Evolutionary conservation across 2,797 vertebrate genomes (phyloP), one percentile per base, ranked within the genome.

Genomic region (Poeciliopsis gracilis): DNA sequence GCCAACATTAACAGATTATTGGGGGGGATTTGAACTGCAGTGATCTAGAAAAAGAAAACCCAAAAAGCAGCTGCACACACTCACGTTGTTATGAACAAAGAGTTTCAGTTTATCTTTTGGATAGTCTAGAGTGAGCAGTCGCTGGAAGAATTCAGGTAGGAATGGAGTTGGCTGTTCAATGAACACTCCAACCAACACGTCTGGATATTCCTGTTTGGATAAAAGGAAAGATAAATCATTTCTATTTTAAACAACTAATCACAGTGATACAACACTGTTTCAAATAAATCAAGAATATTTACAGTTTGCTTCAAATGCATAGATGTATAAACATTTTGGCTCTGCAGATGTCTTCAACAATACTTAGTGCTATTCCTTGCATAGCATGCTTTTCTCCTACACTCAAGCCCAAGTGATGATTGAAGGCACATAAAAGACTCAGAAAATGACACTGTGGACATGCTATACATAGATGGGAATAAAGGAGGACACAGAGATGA

Each of bases 121-220:
- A 90, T 99, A 99, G 88, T 99, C 97, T 87, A 99, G 89, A 71
- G 92, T 94, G 84, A 97, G 91, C 45, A 99, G 83, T 53, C 92
- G 90, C 76, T 98, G 95, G 87, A 99, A 95, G 94, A 99, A 98
- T 85, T 97, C 97, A 18, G 97, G 91, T 72, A 99, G 95, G 87
- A 99, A 99, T 49, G 98, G 98, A 38, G 97, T 97, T 55, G 98
- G 97, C 95, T 98, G 97, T 91, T 99, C 97, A 80, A 99, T 98
- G 92, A 98, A 99, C 83, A 99, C 90, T 71, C 97, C 97, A 71
- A 99, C 92, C 90, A 95, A 94, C 88, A 99, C 96, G 69, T 90
- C 96, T 61, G 98, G 98, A 93, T 92, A 95, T 49, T 96, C 96
- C 97, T 99, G 93, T 93, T 94, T 91, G 81, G 84, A 91, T 79